Evolutionary conservation across 2,797 vertebrate species (phyloP), one percentile per base, ranked within the genome.

Genomic region (Ataeniobius toweri): DNA sequence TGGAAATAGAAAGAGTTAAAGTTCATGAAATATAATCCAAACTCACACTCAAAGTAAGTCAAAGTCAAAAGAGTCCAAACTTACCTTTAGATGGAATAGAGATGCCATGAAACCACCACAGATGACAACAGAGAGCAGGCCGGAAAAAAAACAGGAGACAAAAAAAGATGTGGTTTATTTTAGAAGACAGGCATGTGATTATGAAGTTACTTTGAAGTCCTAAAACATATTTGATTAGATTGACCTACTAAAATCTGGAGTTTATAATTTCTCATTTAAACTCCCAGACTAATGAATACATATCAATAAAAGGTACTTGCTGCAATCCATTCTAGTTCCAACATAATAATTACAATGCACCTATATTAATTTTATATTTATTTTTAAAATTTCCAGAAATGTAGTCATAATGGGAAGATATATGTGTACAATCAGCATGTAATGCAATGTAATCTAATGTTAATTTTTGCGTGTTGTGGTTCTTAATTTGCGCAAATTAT

Each of bases 91-190:
- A 61, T 31, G 59, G 6, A 65, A 65, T 39, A 65, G 3, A 39
- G 16, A 36, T 65, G 20, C 36, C 18, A 41, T 22, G 36, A 41
- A 67, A 67, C 61, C 18, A 2, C 20, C 31, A 61, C 59, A 63
- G 28, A 63, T 63, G 50, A 14, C 50, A 36, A 36, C 61, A 65
- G 6, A 65, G 31, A 65, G 36, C 7, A 65, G 31, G 26, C 14
- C 80, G 79, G 46, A 55, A 71, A 46, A 55, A 26, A 4, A 73
- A 85, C n/a, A 77, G 87, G 80, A 75, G 80, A 28, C 73, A 67
- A 56, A 46, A 69, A 12, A 44, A 14, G 5, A 76, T 77, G 71
- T 80, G 61, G 58, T 46, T 85, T 24, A n/a, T 16, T 14, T 46
- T 10, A 44, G 41, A 69, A 13, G 9, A 44, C 24, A 46, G 24